Evolutionary conservation across 2,113 vertebrate species (phyloP), one percentile per base, ranked within the genome.

Genomic region (Phrynocephalus versicolor): DNA sequence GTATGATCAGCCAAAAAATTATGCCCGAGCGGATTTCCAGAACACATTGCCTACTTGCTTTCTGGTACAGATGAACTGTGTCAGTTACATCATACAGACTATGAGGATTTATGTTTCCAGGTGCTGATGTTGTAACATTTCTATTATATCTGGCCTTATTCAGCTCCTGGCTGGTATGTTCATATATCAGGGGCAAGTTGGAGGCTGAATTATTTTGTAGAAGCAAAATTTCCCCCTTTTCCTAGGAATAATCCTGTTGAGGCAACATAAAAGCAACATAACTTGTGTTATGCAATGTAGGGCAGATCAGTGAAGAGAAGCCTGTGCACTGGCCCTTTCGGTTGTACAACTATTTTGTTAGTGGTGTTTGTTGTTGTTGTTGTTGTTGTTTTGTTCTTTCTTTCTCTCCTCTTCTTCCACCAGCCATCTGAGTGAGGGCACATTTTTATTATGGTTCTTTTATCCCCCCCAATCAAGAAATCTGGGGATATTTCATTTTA

Each of bases 191-290:
- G 45, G 30, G 90, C 88, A 90, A 60, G 1, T 0, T 41, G 89
- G 85, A 89, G 89, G 83, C 71, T 0, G 39, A 82, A 84, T 4
- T 16, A 92, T 89, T 89, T 93, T 90, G 90, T 83, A 87, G 89
- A 91, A 87, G 86, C 85, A 86, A 92, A 91, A 91, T 93, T 94
- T 89, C 87, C 91, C 93, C 92, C 90, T 89, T 92, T 92, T 93
- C 89, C 90, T 93, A 86, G 87, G 92, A 91, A 83, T 87, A 88
- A 91, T 92, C 87, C 91, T 80, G 86, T 87, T 89, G 90, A 92
- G 83, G 80, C 58, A 15, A 93, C 84, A 80, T 77, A 92, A 90
- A 94, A 84, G 79, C 62, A 72, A 30, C 35, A 33, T 62, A 27
- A 67, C 67, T 2, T 58, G 37, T 16, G 37, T 23, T 60, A 60